Percentiles rank a stretch among this genome's conserved stretches.
Evolutionary conservation across 2,888 invertebrate genomes (phyloP).

Genomic region (Abscondita cerata): DNA sequence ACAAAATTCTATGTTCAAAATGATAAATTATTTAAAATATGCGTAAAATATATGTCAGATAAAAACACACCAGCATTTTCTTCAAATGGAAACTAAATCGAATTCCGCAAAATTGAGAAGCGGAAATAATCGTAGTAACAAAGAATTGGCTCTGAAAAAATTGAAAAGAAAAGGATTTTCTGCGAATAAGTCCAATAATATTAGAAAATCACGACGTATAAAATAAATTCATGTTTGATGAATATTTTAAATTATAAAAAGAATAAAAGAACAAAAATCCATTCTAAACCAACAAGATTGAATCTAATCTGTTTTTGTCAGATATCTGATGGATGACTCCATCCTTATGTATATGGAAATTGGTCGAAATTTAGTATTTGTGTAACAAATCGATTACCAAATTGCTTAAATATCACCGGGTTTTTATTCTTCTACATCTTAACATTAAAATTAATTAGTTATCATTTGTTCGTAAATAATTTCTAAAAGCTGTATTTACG

Average conservation of each 20-base stretch:
- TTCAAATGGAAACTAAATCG: constrained; percentile 4
- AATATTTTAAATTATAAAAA: too few species aligned
- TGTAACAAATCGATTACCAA: background rate
- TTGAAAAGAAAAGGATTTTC: too few species aligned
- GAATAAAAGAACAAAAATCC: too few species aligned
- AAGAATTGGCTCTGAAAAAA: constrained; percentile 19
- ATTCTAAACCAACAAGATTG: too few species aligned
- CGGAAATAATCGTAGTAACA: constrained; percentile 22
- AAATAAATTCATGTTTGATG: too few species aligned
- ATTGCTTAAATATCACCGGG: background rate
- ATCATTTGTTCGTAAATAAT: background rate
- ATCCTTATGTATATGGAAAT: too few species aligned
- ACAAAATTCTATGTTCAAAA: too few species aligned
- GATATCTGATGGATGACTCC: background rate
- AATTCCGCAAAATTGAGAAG: constrained; percentile 17
- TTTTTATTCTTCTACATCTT: background rate
- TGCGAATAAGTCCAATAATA: too few species aligned
- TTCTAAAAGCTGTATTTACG: background rate
- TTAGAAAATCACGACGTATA: too few species aligned
- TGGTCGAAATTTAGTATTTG: too few species aligned
- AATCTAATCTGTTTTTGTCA: background rate
- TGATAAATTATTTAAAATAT: too few species aligned
- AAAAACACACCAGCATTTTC: constrained; percentile 1
- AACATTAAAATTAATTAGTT: background rate
- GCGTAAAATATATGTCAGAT: constrained; percentile 14